Percentiles rank a stretch among this genome's conserved stretches.
These are phyloP conservation scores for Triplophysa siluroides DNA, from an alignment of 2,113 vertebrate genomes.

Conservation along the genomic window DNA sequence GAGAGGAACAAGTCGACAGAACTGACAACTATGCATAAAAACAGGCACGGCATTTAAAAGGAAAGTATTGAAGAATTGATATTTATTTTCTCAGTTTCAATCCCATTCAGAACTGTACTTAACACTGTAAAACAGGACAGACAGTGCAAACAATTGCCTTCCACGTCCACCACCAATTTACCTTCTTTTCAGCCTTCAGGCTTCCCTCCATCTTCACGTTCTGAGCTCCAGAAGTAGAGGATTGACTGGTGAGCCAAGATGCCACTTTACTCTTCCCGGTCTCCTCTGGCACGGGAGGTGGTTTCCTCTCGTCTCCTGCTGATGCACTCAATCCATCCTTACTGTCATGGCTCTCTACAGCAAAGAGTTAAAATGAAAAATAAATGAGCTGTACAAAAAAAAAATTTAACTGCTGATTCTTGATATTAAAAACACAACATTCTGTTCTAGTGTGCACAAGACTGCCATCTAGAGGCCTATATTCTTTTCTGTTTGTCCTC, in stretches of 20 bases:
- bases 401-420: not conserved
- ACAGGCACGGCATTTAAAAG: not conserved
- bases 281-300: slow-evolving; percentile 83
- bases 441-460: not conserved
- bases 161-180: slow-evolving; percentile 24
- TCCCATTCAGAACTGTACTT: too few species aligned
- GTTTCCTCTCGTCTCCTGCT: slow-evolving; percentile 78
- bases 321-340: slow-evolving; percentile 73
- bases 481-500: too few species aligned
- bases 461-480: not conserved
- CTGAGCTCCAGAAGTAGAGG: not conserved
- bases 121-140: not conserved
- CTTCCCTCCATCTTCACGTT: slow-evolving; percentile 57
- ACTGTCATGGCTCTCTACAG: slow-evolving; percentile 81
- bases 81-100: too few species aligned
- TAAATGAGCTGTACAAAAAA: not conserved
- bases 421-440: not conserved
- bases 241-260: slow-evolving; percentile 86
- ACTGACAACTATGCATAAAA: not conserved
- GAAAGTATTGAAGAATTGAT: too few species aligned
- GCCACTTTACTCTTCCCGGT: slow-evolving; percentile 94
- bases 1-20: not conserved
- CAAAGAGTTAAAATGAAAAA: not conserved
- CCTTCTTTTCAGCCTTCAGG: slow-evolving; percentile 69
- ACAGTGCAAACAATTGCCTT: not conserved